Evolutionary conservation across 35 echinoderm and acorn worm genomes (phyloP).

Genomic region (Nesometra sesokonis): DNA sequence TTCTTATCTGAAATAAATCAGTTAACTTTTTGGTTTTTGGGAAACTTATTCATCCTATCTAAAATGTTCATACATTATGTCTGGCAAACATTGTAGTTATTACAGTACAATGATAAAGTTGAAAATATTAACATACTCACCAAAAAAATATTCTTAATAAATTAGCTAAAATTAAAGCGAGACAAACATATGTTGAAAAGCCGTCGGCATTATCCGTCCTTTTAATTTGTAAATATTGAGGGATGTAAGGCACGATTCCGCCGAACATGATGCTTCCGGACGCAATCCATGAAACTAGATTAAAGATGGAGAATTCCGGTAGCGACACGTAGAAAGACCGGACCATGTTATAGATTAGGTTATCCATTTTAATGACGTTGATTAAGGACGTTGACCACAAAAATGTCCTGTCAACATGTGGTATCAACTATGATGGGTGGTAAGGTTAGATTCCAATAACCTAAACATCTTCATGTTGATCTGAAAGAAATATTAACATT

Average conservation of each 20-base stretch:
- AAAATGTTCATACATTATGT: too few relatives aligned
- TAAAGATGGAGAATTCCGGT: conserved; percentile 35
- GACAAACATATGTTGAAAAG: conserved; percentile 93
- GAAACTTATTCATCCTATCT: too few relatives aligned
- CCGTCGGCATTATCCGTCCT: conserved; percentile 88
- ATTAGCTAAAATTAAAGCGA: conserved; percentile 69
- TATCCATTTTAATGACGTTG: conserved; percentile 23
- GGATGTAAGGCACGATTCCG: conserved; percentile 85
- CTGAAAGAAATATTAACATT: not conserved
- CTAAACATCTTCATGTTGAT: not conserved
- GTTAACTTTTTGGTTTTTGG: too few relatives aligned
- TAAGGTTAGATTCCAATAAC: not conserved
- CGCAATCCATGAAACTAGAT: conserved; percentile 81
- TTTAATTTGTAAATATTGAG: conserved; percentile 86
- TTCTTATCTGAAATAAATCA: too few relatives aligned
- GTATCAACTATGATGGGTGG: not conserved
- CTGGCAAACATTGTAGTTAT: too few relatives aligned
- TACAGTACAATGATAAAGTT: too few relatives aligned
- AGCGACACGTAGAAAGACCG: conserved; percentile 18
- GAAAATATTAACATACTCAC: conserved; percentile 29
- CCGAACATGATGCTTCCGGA: conserved; percentile 91
- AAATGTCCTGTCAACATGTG: too few relatives aligned
- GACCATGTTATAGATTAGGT: conserved; percentile 26
- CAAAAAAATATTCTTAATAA: conserved; percentile 92
- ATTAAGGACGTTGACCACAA: too few relatives aligned